Evolutionary conservation across 2,797 vertebrate genomes (phyloP).

Genomic region (Emydoidea blandingii): DNA sequence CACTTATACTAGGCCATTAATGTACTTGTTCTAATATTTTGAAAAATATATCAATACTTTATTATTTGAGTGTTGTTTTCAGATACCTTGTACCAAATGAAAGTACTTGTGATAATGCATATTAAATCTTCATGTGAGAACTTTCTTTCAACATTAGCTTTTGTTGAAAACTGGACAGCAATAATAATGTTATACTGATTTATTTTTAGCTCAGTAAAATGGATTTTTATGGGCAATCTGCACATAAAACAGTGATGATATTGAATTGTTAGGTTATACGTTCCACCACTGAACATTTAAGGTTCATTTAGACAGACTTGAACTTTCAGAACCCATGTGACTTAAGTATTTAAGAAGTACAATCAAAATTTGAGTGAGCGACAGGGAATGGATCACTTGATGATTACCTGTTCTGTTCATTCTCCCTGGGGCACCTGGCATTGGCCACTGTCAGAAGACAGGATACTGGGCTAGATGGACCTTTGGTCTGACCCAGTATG

Average conservation of each 20-base stretch:
- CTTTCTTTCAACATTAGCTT: constrained; percentile 1
- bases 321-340: neutral
- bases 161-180: neutral
- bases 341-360: neutral
- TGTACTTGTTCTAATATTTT: neutral
- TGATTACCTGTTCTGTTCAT: no score
- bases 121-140: neutral
- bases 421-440: no score
- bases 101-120: neutral
- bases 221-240: neutral
- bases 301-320: neutral
- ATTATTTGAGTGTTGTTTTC: neutral
- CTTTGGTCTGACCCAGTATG: no score
- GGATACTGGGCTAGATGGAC: no score
- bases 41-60: neutral
- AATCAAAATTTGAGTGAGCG: neutral
- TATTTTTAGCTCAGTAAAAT: neutral
- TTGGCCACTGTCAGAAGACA: no score
- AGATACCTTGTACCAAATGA: neutral
- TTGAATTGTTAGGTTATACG: neutral
- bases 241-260: neutral
- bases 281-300: neutral
- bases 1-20: neutral
- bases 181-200: neutral
- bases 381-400: no score